phyloP scores from a whole-genome alignment of 2,888 invertebrate genomes.

The Diadegma fenestrale region DNA sequence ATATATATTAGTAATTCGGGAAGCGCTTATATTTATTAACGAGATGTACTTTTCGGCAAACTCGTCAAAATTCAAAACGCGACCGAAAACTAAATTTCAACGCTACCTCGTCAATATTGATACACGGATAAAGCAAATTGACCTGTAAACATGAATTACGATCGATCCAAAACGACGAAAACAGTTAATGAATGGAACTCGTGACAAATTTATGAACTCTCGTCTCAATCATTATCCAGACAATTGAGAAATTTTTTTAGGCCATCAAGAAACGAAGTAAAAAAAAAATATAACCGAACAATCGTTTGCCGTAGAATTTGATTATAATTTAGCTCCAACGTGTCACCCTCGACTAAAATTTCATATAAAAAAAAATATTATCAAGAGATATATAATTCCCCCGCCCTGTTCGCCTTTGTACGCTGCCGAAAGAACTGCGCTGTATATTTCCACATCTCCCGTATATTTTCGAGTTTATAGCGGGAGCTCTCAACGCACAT shows the following conservation, averaged over 20 bases:
- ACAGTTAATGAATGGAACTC: constrained; percentile 17
- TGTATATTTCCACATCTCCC: constrained; percentile 48
- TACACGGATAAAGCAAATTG: background rate
- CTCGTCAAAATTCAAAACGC: constrained; percentile 73
- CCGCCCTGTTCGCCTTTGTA: constrained; percentile 29
- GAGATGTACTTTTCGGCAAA: constrained; percentile 77
- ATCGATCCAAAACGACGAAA: background rate
- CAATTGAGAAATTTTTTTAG: background rate
- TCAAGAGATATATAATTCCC: constrained; percentile 30
- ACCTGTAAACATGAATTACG: constrained; percentile 10
- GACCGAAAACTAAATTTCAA: constrained; percentile 65
- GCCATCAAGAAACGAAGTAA: background rate
- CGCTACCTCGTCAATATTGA: constrained; percentile 42
- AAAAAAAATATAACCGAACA: constrained; percentile 15
- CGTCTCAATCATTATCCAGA: background rate
- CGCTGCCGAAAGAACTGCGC: constrained; percentile 52
- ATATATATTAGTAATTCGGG: constrained; percentile 35
- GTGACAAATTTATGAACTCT: constrained; percentile 10
- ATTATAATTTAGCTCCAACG: constrained; percentile 45
- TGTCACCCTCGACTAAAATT: constrained; percentile 14
- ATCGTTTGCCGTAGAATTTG: constrained; percentile 40
- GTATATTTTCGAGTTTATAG: constrained; percentile 80
- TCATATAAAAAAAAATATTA: constrained; percentile 45
- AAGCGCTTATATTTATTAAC: constrained; percentile 80
- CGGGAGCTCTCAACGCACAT: constrained; percentile 65